Conservation (phyloP, 2,113 vertebrate genomes). For the Columbina picui region DNA sequence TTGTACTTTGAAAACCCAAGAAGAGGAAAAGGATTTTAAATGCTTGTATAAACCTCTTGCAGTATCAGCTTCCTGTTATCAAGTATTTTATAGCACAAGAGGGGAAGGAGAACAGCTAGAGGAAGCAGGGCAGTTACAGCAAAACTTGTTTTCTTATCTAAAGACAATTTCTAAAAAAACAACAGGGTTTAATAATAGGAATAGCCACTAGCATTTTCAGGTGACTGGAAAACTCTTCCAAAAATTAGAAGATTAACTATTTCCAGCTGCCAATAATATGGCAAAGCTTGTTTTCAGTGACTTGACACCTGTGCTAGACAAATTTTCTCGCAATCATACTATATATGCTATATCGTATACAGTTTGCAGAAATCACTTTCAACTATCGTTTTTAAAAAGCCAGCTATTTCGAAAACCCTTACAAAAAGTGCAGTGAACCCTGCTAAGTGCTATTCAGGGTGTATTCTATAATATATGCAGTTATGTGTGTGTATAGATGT, state of each 20-base stretch:
- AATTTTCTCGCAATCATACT: not conserved
- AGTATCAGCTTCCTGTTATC: not conserved
- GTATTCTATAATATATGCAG: not conserved
- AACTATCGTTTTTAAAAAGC: not conserved
- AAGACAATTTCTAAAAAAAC: not conserved
- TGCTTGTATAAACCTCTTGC: not conserved
- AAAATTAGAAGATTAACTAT: not conserved
- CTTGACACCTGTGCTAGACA: conserved; percentile 3
- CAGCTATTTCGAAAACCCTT: not conserved
- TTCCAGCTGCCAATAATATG: not conserved
- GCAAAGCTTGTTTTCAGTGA: not conserved
- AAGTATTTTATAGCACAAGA: not conserved
- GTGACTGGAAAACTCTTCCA: not conserved
- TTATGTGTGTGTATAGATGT: not conserved
- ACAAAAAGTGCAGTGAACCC: conserved; percentile 2
- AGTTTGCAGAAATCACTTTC: conserved; percentile 59
- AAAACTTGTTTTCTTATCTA: not conserved
- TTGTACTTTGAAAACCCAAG: not conserved
- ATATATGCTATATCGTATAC: not conserved
- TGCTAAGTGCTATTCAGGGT: not conserved
- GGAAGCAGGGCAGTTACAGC: not conserved
- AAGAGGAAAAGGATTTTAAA: not conserved
- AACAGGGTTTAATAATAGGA: not conserved
- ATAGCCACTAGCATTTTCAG: not conserved
- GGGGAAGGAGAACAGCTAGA: not conserved